Evolutionary conservation across 2,888 invertebrate species (phyloP).

Genomic region (Portevinia maculata): DNA sequence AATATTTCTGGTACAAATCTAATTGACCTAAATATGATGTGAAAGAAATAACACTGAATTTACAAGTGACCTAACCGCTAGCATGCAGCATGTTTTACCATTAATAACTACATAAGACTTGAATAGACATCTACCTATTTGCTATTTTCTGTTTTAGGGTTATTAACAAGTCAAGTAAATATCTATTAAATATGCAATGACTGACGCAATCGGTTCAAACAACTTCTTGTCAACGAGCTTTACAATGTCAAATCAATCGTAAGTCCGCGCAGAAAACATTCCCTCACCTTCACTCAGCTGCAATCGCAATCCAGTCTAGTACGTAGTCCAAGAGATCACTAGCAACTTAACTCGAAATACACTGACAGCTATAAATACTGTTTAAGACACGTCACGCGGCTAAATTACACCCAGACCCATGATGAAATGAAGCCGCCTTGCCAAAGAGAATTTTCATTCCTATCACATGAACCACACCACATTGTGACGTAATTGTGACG

Average conservation of each 20-base stretch:
- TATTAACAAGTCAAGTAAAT: slow-evolving; percentile 51
- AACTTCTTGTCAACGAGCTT: slow-evolving; percentile 42
- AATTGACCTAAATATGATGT: too few relatives aligned
- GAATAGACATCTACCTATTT: neutral
- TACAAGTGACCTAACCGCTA: neutral
- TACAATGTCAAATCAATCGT: slow-evolving; percentile 56
- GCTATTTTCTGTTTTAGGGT: slow-evolving; percentile 22
- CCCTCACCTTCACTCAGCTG: slow-evolving; percentile 1
- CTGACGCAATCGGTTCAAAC: slow-evolving; percentile 30
- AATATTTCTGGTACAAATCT: too few relatives aligned
- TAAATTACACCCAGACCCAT: slow-evolving; percentile 58
- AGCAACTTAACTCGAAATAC: neutral
- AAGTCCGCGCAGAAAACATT: slow-evolving; percentile 33
- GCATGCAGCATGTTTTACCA: neutral
- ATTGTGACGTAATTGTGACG: slow-evolving; percentile 69
- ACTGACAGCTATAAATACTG: slow-evolving; percentile 63
- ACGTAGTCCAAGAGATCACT: slow-evolving; percentile 37
- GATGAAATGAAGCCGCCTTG: slow-evolving; percentile 67
- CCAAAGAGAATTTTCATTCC: slow-evolving; percentile 17
- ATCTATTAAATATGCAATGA: slow-evolving; percentile 58
- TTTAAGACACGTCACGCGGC: slow-evolving; percentile 57
- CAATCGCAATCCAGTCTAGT: slow-evolving; percentile 18
- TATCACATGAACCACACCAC: slow-evolving; percentile 32
- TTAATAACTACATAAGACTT: slow-evolving; percentile 1
- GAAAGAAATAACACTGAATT: too few relatives aligned